Evolutionary conservation across 2,888 invertebrate genomes (phyloP).

Genomic region (Trachelus stipa): DNA sequence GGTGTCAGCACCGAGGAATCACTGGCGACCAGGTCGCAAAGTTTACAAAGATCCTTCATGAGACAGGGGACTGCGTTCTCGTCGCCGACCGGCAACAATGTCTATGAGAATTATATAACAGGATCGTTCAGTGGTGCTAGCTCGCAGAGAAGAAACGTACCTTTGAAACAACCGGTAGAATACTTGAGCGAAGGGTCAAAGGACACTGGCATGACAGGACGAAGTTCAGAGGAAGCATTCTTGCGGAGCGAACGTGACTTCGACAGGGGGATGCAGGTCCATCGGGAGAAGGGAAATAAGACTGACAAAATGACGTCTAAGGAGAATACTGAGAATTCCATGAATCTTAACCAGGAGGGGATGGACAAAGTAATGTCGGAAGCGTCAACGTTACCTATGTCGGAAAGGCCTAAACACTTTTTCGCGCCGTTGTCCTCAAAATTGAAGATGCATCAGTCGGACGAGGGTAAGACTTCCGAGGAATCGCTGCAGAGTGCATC

Average conservation of each 20-base stretch:
- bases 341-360: background rate
- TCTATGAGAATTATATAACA: no score
- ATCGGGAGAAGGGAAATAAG: no score
- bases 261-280: background rate
- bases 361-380: background rate
- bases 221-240: background rate
- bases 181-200: no score
- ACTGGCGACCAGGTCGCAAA: background rate
- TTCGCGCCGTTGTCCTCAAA: conserved; percentile 52
- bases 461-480: conserved; percentile 23
- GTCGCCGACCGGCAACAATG: background rate
- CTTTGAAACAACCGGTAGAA: conserved; percentile 22
- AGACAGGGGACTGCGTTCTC: background rate
- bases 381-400: background rate
- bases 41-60: background rate
- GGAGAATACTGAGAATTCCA: no score
- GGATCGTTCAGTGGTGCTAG: conserved; percentile 39
- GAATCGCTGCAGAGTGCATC: background rate
- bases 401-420: conserved; percentile 52
- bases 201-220: background rate
- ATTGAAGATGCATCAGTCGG: conserved; percentile 9
- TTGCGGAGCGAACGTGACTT: conserved; percentile 31
- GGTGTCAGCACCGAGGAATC: background rate
- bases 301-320: no score
- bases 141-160: conserved; percentile 34